A percentile compares a stretch with the other conserved stretches of the same genome.
phyloP scores from a whole-genome alignment of 2,113 vertebrate species.

The Mesembrinibis cayennensis region DNA sequence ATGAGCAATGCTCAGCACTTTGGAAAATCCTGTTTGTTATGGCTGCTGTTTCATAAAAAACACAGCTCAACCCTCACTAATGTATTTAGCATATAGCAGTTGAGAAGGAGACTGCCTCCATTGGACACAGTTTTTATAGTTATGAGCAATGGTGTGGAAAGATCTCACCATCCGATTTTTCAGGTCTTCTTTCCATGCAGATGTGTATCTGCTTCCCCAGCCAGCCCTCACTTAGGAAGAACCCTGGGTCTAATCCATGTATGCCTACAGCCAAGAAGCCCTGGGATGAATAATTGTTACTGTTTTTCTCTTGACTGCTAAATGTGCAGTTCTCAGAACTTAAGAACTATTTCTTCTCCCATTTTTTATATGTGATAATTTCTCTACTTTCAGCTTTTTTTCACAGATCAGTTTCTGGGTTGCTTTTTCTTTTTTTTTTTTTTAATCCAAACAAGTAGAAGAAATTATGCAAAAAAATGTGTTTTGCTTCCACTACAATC shows the following conservation, averaged over 20 bases:
- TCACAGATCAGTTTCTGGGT: not conserved
- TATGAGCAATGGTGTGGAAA: not conserved
- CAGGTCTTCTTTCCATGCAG: not conserved
- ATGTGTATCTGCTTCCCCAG: not conserved
- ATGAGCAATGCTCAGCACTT: not conserved
- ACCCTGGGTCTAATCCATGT: not conserved
- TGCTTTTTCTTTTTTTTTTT: not conserved
- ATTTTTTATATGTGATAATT: not conserved
- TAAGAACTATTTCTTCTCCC: not conserved
- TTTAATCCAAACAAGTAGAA: not conserved
- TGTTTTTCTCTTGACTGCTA: not conserved
- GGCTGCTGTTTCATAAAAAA: not conserved
- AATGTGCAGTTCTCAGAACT: not conserved
- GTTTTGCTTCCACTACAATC: not conserved
- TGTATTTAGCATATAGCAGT: not conserved
- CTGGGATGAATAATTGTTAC: not conserved
- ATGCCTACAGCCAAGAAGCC: not conserved
- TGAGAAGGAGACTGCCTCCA: not conserved
- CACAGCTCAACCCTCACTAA: not conserved
- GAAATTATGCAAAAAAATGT: not conserved
- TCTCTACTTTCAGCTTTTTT: not conserved
- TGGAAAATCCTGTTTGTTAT: not conserved
- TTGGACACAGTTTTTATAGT: not conserved
- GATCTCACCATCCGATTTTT: not conserved
- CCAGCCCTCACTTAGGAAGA: not conserved